A percentile compares a stretch with the other conserved stretches of the same genome.
Evolutionary conservation across 2,113 vertebrate genomes (phyloP).

Genomic region (Myotis yumanensis): DNA sequence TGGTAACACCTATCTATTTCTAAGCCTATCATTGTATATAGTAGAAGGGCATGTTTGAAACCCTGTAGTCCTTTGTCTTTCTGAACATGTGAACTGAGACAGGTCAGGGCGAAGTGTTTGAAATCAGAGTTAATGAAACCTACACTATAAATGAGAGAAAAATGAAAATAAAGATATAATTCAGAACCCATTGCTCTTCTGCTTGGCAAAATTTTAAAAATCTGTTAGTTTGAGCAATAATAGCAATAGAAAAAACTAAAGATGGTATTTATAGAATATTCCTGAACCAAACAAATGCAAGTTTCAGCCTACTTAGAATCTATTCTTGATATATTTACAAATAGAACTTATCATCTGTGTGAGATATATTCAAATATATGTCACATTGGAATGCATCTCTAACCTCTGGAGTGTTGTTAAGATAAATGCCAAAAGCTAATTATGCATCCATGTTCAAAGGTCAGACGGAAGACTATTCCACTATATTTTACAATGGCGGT

Average conservation of each 20-base stretch:
- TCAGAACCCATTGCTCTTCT: not conserved
- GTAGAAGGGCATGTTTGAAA: not conserved
- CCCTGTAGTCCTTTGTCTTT: not conserved
- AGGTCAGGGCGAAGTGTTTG: not conserved
- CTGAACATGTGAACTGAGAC: not conserved
- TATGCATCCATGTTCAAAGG: conserved; percentile 43
- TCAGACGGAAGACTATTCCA: conserved; percentile 37
- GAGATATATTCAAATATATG: conserved; percentile 22
- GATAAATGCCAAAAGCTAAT: conserved; percentile 61
- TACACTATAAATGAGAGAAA: not conserved
- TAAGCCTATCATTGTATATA: not conserved
- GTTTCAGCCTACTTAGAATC: not conserved
- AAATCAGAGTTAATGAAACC: conserved; percentile 27
- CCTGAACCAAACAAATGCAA: conserved; percentile 26
- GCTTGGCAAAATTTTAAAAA: conserved; percentile 31
- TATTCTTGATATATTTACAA: conserved; percentile 51
- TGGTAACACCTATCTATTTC: not conserved
- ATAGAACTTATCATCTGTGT: conserved; percentile 52
- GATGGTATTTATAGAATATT: not conserved
- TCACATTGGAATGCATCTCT: conserved; percentile 6
- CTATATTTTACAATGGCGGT: not conserved
- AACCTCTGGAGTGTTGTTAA: not conserved
- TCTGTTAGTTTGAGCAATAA: conserved; percentile 1
- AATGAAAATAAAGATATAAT: conserved; percentile 23
- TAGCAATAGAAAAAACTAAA: conserved; percentile 14